phyloP scores from a whole-genome alignment of 2,888 invertebrate species.

The Calliphora vomitoria region DNA sequence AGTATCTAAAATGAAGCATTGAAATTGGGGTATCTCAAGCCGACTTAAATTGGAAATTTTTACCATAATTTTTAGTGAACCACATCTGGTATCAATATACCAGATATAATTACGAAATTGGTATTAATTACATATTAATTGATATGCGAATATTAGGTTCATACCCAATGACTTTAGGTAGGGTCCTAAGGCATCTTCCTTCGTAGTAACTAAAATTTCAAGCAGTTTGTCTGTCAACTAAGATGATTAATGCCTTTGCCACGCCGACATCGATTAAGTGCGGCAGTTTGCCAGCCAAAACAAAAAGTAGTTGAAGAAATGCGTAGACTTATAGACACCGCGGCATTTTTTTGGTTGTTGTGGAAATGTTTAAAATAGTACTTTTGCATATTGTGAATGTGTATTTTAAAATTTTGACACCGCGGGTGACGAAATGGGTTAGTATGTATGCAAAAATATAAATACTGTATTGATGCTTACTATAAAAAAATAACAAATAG shows the following conservation, averaged over 20 bases:
- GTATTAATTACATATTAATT: too few relatives aligned
- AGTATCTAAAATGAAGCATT: too few relatives aligned
- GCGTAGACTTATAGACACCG: conserved; percentile 64
- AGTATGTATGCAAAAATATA: conserved; percentile 40
- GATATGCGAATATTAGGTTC: too few relatives aligned
- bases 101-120: too few relatives aligned
- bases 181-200: background rate
- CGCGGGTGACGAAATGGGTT: conserved; percentile 65
- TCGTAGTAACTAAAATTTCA: conserved; percentile 29
- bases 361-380: background rate
- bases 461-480: background rate
- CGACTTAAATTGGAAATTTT: too few relatives aligned
- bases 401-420: conserved; percentile 50
- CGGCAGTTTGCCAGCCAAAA: conserved; percentile 50
- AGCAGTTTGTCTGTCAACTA: conserved; percentile 62
- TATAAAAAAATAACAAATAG: too few relatives aligned
- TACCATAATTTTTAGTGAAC: too few relatives aligned
- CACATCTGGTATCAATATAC: too few relatives aligned
- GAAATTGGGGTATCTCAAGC: too few relatives aligned
- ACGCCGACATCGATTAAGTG: conserved; percentile 70
- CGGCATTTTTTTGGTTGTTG: conserved; percentile 31
- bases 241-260: conserved; percentile 69
- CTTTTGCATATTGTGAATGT: conserved; percentile 27
- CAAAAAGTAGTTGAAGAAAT: conserved; percentile 58
- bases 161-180: too few relatives aligned